A percentile compares a stretch with the other conserved stretches of the same genome.
Evolutionary conservation across 92 coral and sea anemone genomes (phyloP).

Genomic region (Actinostola sp.): DNA sequence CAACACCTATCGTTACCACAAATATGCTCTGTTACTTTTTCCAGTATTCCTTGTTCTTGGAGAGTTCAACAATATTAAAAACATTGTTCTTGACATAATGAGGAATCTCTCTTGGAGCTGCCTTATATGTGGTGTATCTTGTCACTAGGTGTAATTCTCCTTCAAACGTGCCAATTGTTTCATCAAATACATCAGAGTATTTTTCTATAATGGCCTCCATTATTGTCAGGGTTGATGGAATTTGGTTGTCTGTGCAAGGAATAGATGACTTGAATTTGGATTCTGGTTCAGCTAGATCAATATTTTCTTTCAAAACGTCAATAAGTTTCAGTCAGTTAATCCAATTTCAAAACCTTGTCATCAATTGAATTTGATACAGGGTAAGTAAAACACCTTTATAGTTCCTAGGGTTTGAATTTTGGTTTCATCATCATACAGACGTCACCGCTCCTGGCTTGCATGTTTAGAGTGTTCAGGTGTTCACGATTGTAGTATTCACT

Average conservation of each 20-base stretch:
- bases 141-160: slow-evolving; percentile 31
- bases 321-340: slow-evolving; percentile 10
- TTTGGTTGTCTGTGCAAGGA: background rate
- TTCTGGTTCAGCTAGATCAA: slow-evolving; percentile 6
- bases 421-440: slow-evolving; percentile 24
- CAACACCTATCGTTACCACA: too few relatives aligned
- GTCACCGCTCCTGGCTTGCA: too few relatives aligned
- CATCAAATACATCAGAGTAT: slow-evolving; percentile 23
- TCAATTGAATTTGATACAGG: too few relatives aligned
- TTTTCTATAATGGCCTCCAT: slow-evolving; percentile 9
- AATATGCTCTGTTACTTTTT: slow-evolving; percentile 20
- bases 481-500: too few relatives aligned
- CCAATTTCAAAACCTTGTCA: slow-evolving; percentile 2
- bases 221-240: slow-evolving; percentile 8
- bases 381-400: background rate
- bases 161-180: slow-evolving; percentile 23
- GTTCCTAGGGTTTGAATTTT: background rate
- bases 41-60: slow-evolving; percentile 35
- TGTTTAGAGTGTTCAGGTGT: too few relatives aligned
- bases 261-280: slow-evolving; percentile 8
- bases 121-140: slow-evolving; percentile 1
- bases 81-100: slow-evolving; percentile 14
- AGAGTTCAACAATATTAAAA: slow-evolving; percentile 21
- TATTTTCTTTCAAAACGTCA: slow-evolving; percentile 21
- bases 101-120: slow-evolving; percentile 38